Base-by-base conservation (phyloP, 2,888 invertebrate species). In the Spodoptera littoralis region DNA sequence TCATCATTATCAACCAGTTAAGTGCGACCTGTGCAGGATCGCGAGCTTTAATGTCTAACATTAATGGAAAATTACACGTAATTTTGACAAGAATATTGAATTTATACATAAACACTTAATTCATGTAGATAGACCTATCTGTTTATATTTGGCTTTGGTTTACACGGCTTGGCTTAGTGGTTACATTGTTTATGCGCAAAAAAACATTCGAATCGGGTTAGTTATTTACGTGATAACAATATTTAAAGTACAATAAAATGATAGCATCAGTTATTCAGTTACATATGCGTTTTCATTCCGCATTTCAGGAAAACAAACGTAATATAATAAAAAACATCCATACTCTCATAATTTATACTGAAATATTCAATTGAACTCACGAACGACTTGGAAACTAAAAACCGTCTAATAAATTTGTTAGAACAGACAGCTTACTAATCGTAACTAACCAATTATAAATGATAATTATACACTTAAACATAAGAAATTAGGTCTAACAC, bases 61-160 rank as follows among this genome's bases (percentile, higher is more conserved):
- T 73, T 66, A 60, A 18, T n/a, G 12, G 13, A 59, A 75, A 55
- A 71, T 76, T 49, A 71, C 57, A 65, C 22, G 4, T 52, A 71
- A 76, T 62, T 54, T 62, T 55, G 44, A 49, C 58, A 59, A 60
- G 53, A 71, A 71, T 60, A 71, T 76, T 76, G 46, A 71, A 62
- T 62, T 66, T 71, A 58, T 44, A 36, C 11, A 44, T 53, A 57
- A 63, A 51, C 56, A 75, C 57, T 72, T 12, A 70, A 75, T 75
- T 64, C 36, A 54, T 22, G 36, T 36, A 1, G 18, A 2, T 18
- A 18, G 18, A 18, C 18, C 18, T 18, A 36, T 9, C 36, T 36
- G 36, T 6, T 36, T 6, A 2, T 1, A 6, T 36, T 36, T 6
- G 8, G 6, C 4, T 36, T 9, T 36, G 8, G 36, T 36, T 36